phyloP scores from a whole-genome alignment of 2,888 invertebrate species.

The Lochmaea capreae region DNA sequence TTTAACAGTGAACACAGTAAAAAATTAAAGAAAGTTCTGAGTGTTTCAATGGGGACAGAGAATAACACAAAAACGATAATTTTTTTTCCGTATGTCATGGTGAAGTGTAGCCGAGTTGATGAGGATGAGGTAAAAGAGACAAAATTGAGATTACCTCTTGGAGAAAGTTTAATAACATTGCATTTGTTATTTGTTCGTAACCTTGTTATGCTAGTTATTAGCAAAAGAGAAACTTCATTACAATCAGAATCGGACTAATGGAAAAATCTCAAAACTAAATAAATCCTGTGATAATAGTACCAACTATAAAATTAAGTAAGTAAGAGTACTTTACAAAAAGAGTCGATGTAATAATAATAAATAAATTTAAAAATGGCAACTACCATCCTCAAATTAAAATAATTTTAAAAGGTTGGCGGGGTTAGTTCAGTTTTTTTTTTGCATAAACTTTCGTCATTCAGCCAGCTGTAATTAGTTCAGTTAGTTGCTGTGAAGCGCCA shows the following conservation, averaged over 20 bases:
- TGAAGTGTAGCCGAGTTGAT: conserved; percentile 15
- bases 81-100: background rate
- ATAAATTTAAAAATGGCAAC: too few relatives aligned
- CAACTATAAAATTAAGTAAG: too few relatives aligned
- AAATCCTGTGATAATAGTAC: too few relatives aligned
- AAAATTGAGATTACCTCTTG: conserved; percentile 56
- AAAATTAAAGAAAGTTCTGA: background rate
- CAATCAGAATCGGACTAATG: conserved; percentile 9
- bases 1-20: conserved; percentile 11
- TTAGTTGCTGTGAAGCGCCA: too few relatives aligned
- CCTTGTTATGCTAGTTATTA: conserved; percentile 62
- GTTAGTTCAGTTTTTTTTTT: too few relatives aligned
- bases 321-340: too few relatives aligned
- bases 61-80: background rate
- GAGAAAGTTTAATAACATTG: conserved; percentile 63
- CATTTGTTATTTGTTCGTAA: conserved; percentile 62
- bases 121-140: conserved; percentile 48
- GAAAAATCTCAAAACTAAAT: too few relatives aligned
- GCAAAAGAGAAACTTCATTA: conserved; percentile 59
- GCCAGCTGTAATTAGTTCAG: too few relatives aligned
- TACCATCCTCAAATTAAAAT: too few relatives aligned
- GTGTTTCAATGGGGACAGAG: background rate
- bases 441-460: too few relatives aligned
- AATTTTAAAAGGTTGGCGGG: too few relatives aligned
- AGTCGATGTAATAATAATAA: too few relatives aligned